These are phyloP conservation scores for Clarias macrocephalus DNA, from an alignment of 2,113 vertebrate genomes.

Conservation along the genomic window DNA sequence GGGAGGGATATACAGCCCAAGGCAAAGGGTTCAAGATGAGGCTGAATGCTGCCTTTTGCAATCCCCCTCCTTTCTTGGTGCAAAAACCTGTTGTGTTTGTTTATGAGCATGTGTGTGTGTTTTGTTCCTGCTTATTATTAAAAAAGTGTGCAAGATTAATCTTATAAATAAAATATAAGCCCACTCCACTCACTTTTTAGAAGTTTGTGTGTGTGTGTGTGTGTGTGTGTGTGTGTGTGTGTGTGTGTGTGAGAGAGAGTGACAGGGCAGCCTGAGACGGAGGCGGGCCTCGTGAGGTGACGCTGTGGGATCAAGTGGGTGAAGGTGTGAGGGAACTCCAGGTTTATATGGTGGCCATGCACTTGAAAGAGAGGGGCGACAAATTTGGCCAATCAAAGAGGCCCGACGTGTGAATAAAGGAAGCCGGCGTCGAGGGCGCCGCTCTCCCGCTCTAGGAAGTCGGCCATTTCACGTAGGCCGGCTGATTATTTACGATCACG, in stretches of 20 bases:
- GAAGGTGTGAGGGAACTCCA: slow-evolving; percentile 67
- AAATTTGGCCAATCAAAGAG: slow-evolving; percentile 71
- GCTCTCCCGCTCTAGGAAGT: slow-evolving; percentile 67
- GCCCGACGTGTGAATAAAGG: slow-evolving; percentile 57
- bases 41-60: slow-evolving; percentile 60
- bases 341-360: slow-evolving; percentile 75
- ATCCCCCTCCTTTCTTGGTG: neutral
- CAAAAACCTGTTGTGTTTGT: neutral
- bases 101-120: neutral
- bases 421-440: slow-evolving; percentile 60
- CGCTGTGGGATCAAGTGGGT: slow-evolving; percentile 72
- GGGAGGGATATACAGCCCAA: slow-evolving; percentile 35
- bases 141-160: neutral
- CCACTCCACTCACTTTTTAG: neutral
- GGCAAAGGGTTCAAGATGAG: slow-evolving; percentile 81
- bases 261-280: slow-evolving; percentile 55
- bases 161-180: neutral
- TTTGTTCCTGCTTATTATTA: neutral
- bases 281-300: slow-evolving; percentile 53
- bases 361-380: slow-evolving; percentile 76
- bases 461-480: slow-evolving; percentile 65
- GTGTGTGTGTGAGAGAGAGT: slow-evolving; percentile 14
- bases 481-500: slow-evolving; percentile 62
- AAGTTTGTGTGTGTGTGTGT: neutral
- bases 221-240: neutral